Evolutionary conservation across 2,797 vertebrate genomes (phyloP), one percentile per base, ranked within the genome.

Genomic region (Peromyscus melanophrys): DNA sequence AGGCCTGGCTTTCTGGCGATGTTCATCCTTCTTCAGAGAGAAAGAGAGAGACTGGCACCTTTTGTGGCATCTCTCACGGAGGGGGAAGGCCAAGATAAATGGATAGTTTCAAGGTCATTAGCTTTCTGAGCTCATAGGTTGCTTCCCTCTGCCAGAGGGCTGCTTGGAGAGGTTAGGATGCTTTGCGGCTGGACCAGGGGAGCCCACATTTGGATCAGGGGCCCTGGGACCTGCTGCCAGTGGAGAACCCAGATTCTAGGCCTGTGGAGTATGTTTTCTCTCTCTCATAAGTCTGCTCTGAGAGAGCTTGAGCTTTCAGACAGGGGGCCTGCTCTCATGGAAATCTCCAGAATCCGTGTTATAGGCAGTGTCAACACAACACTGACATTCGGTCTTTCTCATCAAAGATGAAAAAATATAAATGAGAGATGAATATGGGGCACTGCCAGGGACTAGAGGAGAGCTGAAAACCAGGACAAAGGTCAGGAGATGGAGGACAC

Each of bases 61-160:
- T 97, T 96, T 94, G 96, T 98, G 98, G 96, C 98, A 97, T 98
- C 98, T 98, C 98, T 98, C 97, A 95, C 65, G 96, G 97, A 97
- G 96, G 98, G 96, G 83, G 98, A 98, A 98, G 98, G 98, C 98
- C 89, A 67, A 98, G 98, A 98, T 98, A 99, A 99, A 98, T 98
- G 98, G 98, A 98, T 98, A 98, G 97, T 98, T 98, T 98, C 98
- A 98, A 99, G 98, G 98, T 98, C 98, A 98, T 98, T 98, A 98
- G 97, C 98, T 98, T 97, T 97, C 97, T 93, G 97, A 97, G 97
- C 96, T 98, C 97, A 95, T 93, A 76, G 98, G 97, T 97, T 97
- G 92, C 98, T 97, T 98, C 10, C 6, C 97, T 96, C 93, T 98
- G 98, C 98, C 98, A 98, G 98, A 98, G 95, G 98, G 96, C 75